Evolutionary conservation across 2,888 invertebrate species (phyloP), one percentile per base, ranked within the genome.

Genomic region (Nineta flava): DNA sequence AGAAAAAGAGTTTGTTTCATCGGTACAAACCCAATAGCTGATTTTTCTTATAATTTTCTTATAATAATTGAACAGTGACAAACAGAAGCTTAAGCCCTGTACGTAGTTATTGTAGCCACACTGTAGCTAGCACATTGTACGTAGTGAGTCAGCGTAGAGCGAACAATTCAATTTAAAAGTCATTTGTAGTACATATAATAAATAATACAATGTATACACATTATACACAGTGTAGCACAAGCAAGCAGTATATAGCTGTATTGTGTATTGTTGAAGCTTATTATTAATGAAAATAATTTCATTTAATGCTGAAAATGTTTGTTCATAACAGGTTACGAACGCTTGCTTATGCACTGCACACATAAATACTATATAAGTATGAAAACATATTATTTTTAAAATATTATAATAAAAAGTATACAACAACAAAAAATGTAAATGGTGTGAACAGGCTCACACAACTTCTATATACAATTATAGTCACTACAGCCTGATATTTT

Each of bases 91-190:
- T n/a, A n/a, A n/a, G n/a, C n/a, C n/a, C n/a, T n/a, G n/a, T n/a
- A n/a, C n/a, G n/a, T n/a, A n/a, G n/a, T n/a, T n/a, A n/a, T n/a
- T n/a, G n/a, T n/a, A n/a, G n/a, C n/a, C n/a, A 26, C 26, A 5
- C 26, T 26, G 26, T 26, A 19, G 19, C 5, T 2, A 19, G 7
- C 7, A 26, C 7, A 26, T 26, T 26, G 7, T n/a, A n/a, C n/a
- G n/a, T 26, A 26, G 26, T 26, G 26, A 13, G 61, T 61, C 61
- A 59, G 61, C 63, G 62, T 61, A 59, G 56, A 59, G 61, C 59
- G 70, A 70, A 70, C 67, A 75, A 77, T 76, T 71, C 75, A 76
- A 77, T 77, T 76, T 74, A 75, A 75, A 75, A 76, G 73, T 77
- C 76, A 77, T 77, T 77, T 77, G 76, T 75, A 66, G 65, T 63